A percentile compares a stretch with the other conserved stretches of the same genome.
These are phyloP conservation scores for Phaonia tiefii DNA, from an alignment of 2,888 invertebrate species.

Conservation along the genomic window DNA sequence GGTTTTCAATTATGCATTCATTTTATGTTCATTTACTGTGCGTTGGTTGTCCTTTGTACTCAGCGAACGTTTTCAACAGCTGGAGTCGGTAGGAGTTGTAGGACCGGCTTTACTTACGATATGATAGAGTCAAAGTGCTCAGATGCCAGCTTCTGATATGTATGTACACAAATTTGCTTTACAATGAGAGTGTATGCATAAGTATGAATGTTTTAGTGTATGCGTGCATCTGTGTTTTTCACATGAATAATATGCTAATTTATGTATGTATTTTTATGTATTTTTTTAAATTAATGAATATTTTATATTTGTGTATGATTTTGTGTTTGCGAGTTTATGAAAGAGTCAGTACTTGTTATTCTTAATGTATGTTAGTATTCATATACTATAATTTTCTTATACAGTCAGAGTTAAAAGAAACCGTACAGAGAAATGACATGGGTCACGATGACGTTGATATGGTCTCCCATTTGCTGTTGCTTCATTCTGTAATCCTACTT, in stretches of 20 bases:
- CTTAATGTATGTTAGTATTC: background rate
- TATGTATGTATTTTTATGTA: conserved; percentile 35
- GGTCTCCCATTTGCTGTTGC: no score
- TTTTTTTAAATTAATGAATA: conserved; percentile 53
- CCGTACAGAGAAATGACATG: no score
- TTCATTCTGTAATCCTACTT: no score
- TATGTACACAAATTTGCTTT: background rate
- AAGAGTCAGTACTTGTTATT: conserved; percentile 19
- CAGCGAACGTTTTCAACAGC: background rate
- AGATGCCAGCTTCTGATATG: background rate
- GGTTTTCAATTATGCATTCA: conserved; percentile 55
- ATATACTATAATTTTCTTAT: background rate
- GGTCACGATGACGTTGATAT: no score
- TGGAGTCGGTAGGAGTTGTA: background rate
- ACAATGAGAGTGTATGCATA: background rate
- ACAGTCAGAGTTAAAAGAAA: no score
- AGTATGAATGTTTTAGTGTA: conserved; percentile 21
- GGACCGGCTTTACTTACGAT: background rate
- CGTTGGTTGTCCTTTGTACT: background rate
- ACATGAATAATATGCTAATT: conserved; percentile 50
- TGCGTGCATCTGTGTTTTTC: conserved; percentile 3
- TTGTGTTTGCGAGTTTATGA: background rate
- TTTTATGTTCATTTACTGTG: conserved; percentile 49
- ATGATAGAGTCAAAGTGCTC: background rate
- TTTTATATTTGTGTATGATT: conserved; percentile 36